phyloP scores from a whole-genome alignment of 37 sponge, comb jelly and placozoan genomes.

The Diacarnus erythraeanus region DNA sequence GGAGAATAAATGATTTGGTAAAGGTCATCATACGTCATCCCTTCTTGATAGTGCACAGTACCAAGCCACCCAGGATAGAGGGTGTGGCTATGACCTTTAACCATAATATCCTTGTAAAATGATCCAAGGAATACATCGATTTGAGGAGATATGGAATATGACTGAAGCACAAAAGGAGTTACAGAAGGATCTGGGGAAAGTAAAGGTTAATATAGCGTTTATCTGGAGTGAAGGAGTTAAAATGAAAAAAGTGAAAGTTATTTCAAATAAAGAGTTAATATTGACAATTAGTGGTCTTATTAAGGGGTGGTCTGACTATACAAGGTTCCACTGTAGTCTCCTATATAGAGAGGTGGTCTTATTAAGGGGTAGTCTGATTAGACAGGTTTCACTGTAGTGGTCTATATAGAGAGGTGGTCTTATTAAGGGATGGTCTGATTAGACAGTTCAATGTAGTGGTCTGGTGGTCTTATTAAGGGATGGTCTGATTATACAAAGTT shows the following conservation, averaged over 20 bases:
- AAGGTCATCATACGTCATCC: constrained; percentile 42
- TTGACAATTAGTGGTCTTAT: too few relatives aligned
- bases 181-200: constrained; percentile 3
- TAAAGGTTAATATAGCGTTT: too few relatives aligned
- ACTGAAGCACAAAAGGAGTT: not conserved
- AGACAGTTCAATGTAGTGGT: too few relatives aligned
- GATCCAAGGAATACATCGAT: constrained; percentile 49
- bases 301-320: too few relatives aligned
- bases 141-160: not conserved
- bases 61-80: constrained; percentile 49
- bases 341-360: too few relatives aligned
- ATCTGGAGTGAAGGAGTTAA: not conserved
- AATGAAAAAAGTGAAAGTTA: not conserved
- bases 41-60: constrained; percentile 9
- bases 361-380: not conserved
- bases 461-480: too few relatives aligned
- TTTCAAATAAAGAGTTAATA: not conserved
- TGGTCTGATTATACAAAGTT: too few relatives aligned
- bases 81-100: constrained; percentile 1
- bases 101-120: not conserved
- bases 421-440: too few relatives aligned
- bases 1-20: not conserved
- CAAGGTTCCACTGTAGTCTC: too few relatives aligned
- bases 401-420: too few relatives aligned
- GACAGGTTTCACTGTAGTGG: too few relatives aligned